phyloP scores from a whole-genome alignment of 2,113 vertebrate species.

The Platycercus adscitus region DNA sequence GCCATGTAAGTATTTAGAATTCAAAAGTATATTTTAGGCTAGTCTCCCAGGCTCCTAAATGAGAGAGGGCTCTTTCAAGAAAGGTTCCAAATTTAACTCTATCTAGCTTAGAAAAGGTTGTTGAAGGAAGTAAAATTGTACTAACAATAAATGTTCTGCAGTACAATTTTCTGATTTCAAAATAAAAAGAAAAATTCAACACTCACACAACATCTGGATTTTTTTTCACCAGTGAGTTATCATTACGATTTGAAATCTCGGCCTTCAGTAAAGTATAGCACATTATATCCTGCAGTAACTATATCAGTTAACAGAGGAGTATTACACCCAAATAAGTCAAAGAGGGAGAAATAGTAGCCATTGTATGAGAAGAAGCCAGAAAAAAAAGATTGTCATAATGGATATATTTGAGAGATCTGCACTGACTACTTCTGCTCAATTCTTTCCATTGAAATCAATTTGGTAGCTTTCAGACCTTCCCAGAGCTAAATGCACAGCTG shows the following conservation, averaged over 20 bases:
- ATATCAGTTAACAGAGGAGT: neutral
- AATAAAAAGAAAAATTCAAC: neutral
- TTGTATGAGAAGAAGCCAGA: neutral
- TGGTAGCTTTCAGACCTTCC: neutral
- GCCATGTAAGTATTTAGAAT: neutral
- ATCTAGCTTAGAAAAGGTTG: neutral
- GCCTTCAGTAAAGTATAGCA: neutral
- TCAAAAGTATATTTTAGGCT: neutral
- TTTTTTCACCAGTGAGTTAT: neutral
- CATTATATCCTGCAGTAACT: neutral
- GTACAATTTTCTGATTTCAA: neutral
- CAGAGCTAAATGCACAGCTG: slow-evolving; percentile 2
- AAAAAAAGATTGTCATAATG: neutral
- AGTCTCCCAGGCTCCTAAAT: neutral
- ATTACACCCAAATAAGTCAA: neutral
- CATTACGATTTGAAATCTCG: neutral
- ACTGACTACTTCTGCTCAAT: neutral
- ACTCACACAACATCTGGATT: neutral
- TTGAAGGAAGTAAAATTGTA: neutral
- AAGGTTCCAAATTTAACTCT: neutral
- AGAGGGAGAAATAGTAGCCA: neutral
- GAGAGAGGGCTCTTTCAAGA: neutral
- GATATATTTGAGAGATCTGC: neutral
- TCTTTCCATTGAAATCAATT: neutral
- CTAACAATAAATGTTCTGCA: neutral